Percentiles rank a stretch among this genome's conserved stretches.
phyloP scores from a whole-genome alignment of 2,888 invertebrate genomes.

The Ochropacha duplaris region DNA sequence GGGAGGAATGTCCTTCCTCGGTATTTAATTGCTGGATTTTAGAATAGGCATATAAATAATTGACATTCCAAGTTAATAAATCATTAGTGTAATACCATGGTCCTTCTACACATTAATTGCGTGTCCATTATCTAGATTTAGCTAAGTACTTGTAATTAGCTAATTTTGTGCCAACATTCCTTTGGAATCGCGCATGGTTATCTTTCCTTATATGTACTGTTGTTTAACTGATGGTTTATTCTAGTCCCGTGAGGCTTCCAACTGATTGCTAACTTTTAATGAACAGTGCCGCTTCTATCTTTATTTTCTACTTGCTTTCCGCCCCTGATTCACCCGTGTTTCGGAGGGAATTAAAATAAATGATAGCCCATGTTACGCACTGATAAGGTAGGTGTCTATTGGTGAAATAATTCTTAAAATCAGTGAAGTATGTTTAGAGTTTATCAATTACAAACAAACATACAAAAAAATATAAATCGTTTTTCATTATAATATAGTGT shows the following conservation, averaged over 20 bases:
- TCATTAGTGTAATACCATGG: neutral
- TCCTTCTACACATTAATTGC: neutral
- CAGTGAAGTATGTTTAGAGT: too few species aligned
- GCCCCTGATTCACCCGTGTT: neutral
- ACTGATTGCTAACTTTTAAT: neutral
- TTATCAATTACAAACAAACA: too few species aligned
- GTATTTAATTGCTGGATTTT: neutral
- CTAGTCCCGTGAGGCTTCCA: neutral
- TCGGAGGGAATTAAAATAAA: too few species aligned
- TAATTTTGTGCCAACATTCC: conserved; percentile 39
- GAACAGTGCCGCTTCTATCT: neutral
- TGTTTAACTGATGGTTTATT: neutral
- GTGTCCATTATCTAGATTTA: conserved; percentile 26
- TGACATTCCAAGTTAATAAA: neutral
- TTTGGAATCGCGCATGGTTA: conserved; percentile 14
- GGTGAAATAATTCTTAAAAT: too few species aligned
- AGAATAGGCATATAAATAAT: neutral
- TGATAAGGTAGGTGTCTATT: too few species aligned
- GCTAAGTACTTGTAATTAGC: conserved; percentile 18
- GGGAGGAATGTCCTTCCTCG: neutral
- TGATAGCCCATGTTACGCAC: too few species aligned
- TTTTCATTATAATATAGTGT: too few species aligned
- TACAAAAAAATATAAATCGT: too few species aligned
- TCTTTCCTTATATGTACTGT: conserved; percentile 1
- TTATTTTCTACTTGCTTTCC: too few species aligned